Conservation (phyloP, 2,797 vertebrate species). For the Lutjanus campechanus region DNA sequence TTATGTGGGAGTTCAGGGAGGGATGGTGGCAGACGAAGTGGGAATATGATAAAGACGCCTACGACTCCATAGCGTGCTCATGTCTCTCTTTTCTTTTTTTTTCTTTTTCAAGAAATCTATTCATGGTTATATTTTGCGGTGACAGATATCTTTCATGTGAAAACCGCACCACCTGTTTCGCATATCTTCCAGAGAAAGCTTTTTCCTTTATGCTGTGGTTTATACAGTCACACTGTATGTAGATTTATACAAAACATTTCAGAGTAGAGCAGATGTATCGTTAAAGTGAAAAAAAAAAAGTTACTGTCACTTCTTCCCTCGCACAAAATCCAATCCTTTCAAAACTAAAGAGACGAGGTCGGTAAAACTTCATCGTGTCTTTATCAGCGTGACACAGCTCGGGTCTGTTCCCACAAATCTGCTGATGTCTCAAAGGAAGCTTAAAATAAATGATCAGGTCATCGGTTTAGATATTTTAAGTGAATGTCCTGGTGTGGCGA, state of each 20-base stretch:
- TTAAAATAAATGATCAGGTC: background rate
- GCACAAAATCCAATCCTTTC: too few species aligned
- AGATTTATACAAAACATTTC: background rate
- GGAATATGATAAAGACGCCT: background rate
- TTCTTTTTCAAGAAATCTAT: slow-evolving; percentile 13
- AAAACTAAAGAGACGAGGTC: background rate
- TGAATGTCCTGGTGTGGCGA: background rate
- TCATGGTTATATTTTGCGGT: background rate
- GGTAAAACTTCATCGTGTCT: too few species aligned
- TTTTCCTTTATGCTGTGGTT: background rate
- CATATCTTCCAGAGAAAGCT: slow-evolving; percentile 1
- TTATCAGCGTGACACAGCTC: background rate
- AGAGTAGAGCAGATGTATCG: background rate
- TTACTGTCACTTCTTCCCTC: too few species aligned
- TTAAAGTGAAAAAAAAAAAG: background rate
- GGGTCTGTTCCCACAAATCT: background rate
- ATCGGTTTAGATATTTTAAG: background rate
- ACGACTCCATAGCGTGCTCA: background rate
- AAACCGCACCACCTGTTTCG: slow-evolving; percentile 24
- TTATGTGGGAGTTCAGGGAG: background rate
- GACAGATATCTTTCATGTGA: slow-evolving; percentile 15
- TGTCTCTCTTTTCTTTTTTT: background rate
- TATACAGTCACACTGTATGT: background rate
- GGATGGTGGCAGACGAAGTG: background rate
- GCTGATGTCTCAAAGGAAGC: background rate